Base-by-base conservation (phyloP, 2,113 vertebrate species). In the Epinephelus fuscoguttatus region DNA sequence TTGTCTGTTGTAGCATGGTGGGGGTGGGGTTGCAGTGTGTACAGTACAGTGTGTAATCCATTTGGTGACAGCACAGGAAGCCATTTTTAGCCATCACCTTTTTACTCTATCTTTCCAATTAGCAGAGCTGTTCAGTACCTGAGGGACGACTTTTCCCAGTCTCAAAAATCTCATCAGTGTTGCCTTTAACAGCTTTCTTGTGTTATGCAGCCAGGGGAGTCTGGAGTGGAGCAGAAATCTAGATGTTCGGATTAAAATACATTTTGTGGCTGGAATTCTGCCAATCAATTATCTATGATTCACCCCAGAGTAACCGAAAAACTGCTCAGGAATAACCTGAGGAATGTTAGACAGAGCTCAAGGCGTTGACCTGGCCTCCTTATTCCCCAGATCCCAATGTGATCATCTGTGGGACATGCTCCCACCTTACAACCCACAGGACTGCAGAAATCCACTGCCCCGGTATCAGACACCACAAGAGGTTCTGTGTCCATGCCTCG, bases 41-140 rank as follows among this genome's bases (percentile, higher is more conserved):
- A 30, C 30, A 30, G 30, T 30, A 13, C 42, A 17, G 50, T 47
- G 72, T 33, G 50, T 21, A 21, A 63, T 62, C 18, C 11, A 25
- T n/a, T 21, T 47, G 23, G 37, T 55, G 70, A 52, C 33, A 19
- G 79, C 50, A 19, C 15, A 67, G 13, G 17, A 49, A 19, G 40
- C 25, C 42, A 70, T 79, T 86, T 82, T 47, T 66, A 70, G 59
- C 63, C 53, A 17, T 25, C 1, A 45, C 55, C 27, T 61, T 12
- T 69, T 69, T 40, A 57, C 30, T 61, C n/a, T 7, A 37, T 21
- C 19, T 49, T 66, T 37, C 45, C 47, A 78, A 17, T 61, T 67
- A 19, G 55, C 30, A 25, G 17, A 49, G 17, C 19, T 27, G 19
- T 17, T 64, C 52, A 18, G 30, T 42, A 57, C 69, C 74, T 59